A percentile compares a stretch with the other conserved stretches of the same genome.
Conservation (phyloP, 2,113 vertebrate genomes). For the Pitta sordida region DNA sequence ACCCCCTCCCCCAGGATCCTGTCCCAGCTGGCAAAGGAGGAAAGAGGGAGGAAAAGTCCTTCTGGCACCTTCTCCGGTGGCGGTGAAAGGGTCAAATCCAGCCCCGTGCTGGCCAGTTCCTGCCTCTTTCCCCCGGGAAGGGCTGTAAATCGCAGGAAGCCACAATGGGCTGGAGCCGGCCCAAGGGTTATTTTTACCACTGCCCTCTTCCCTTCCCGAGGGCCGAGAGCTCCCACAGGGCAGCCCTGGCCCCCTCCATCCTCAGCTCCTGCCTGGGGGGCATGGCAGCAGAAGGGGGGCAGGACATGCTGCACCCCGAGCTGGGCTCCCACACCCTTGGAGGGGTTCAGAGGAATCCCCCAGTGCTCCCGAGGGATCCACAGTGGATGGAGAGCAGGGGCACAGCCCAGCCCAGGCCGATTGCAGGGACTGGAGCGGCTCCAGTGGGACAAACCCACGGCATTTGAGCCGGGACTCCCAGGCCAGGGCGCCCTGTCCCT, state of each 20-base stretch:
- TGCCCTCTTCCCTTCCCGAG: conserved; percentile 14
- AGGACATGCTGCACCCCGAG: not conserved
- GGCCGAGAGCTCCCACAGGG: not conserved
- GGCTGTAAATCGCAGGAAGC: conserved; percentile 66
- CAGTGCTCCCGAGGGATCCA: fast-evolving
- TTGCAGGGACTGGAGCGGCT: not conserved
- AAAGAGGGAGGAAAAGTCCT: not conserved
- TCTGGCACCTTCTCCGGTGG: not conserved
- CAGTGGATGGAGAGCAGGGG: not conserved
- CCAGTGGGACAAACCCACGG: fast-evolving
- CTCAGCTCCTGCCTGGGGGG: not conserved
- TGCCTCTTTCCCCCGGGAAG: conserved; percentile 21
- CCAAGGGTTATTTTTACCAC: conserved; percentile 50
- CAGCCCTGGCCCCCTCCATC: not conserved
- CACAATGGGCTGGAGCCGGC: not conserved
- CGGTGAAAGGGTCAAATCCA: not conserved
- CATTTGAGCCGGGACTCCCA: fast-evolving
- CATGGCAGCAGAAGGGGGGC: not conserved
- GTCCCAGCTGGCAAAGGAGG: fast-evolving
- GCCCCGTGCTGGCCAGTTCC: not conserved
- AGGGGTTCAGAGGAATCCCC: not conserved
- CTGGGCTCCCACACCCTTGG: not conserved
- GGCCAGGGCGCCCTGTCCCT: not conserved
- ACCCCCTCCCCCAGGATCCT: not conserved
- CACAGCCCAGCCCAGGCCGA: not conserved